Evolutionary conservation across 2,888 invertebrate genomes (phyloP), one percentile per base, ranked within the genome.

Genomic region (Drosophila parthenogenetica): DNA sequence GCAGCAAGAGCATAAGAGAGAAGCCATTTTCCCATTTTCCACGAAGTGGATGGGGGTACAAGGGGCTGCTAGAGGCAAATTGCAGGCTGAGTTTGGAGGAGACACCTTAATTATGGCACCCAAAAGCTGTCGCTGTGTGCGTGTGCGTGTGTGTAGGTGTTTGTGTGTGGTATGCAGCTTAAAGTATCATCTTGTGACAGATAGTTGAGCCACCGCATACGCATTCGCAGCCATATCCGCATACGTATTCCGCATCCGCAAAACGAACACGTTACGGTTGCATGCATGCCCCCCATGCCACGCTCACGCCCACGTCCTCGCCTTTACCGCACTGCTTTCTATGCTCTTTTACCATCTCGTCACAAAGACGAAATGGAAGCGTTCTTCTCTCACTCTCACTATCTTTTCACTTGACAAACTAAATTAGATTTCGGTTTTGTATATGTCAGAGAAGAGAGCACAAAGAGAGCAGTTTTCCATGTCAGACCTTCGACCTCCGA

Each of bases 371-470:
- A 37, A 39, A 25, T 16, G 19, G 11, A 40, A 40, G 59, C 50
- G 37, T 16, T 40, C 50, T 35, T n/a, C 10, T 53, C 42, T 37
- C 51, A 10, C 60, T 35, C 37, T 13, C 42, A 14, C 32, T 16
- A 32, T 40, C 49, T 13, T 66, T 66, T 65, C 69, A 64, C 76
- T 74, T 73, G 77, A 81, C 81, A 77, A 86, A 77, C 83, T 70
- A 86, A 84, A 86, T 84, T 84, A 75, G 87, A 86, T 86, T 84
- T 86, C 45, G 87, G 83, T 79, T 82, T 73, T 82, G 75, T 67
- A 67, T 67, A 70, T 64, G 81, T 80, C 70, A 68, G 62, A 48
- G 59, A 62, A 51, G 59, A 66, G 57, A 66, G 51, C 45, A 70
- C 46, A 40, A 48, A 32, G 64, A 39, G 48, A 43, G 19, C 19